Conservation (phyloP, 2,888 invertebrate species). For the Branchipolynoe longqiensis region DNA sequence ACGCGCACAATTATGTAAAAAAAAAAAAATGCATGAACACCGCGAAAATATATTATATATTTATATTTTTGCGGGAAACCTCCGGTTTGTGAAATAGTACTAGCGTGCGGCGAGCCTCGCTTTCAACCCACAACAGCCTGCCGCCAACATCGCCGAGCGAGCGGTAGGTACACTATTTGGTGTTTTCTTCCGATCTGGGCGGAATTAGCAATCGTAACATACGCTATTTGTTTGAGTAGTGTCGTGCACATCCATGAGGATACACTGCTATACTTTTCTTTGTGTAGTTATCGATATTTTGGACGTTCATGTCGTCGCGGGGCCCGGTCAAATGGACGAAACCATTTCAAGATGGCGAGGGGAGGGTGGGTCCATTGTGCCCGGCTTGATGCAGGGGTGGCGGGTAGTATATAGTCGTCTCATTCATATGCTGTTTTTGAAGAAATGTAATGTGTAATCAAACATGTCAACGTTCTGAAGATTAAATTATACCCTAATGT, state of each 20-base stretch:
- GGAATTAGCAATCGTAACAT: not conserved
- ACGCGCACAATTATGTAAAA: too few species aligned
- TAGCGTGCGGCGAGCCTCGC: conserved; percentile 21
- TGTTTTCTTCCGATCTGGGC: not conserved
- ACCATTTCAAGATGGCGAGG: conserved; percentile 55
- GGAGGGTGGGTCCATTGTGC: conserved; percentile 2
- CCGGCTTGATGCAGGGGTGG: not conserved
- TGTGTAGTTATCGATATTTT: not conserved
- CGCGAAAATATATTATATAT: too few species aligned
- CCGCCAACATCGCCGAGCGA: not conserved
- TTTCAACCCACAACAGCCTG: conserved; percentile 53
- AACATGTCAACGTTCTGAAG: not conserved
- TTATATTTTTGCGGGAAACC: too few species aligned
- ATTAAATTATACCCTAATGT: not conserved
- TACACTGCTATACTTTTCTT: not conserved
- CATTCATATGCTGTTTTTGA: not conserved
- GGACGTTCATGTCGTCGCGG: not conserved
- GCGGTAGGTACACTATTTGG: conserved; percentile 10
- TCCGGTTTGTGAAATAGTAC: too few species aligned
- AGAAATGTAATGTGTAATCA: not conserved
- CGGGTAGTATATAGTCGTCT: not conserved
- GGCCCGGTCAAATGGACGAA: not conserved
- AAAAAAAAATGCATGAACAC: too few species aligned
- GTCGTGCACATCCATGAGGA: too few species aligned
- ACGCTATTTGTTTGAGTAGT: not conserved